Base-by-base conservation (phyloP, 2,888 invertebrate genomes). In the Elgonia sp. region DNA sequence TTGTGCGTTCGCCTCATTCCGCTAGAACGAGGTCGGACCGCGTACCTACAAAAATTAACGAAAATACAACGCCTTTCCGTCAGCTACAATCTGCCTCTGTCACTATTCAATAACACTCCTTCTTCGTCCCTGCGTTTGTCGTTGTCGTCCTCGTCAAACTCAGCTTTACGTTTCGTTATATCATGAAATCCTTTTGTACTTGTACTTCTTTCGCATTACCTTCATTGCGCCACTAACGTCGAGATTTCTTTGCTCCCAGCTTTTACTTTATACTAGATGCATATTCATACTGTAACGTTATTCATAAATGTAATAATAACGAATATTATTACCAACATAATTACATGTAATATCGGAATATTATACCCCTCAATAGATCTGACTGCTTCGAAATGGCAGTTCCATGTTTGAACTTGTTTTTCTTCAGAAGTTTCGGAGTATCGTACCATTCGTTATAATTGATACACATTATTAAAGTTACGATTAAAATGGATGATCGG, bases 11-110 rank as follows among this genome's bases (percentile, higher is more conserved):
- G 21, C 20, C 53, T 29, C 29, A 1, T 29, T 29, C 29, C 12
- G 63, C 16, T 73, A 60, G 77, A 84, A 77, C 72, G 69, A 87
- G 82, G 73, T 77, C 63, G 77, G 77, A 60, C 84, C 57, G 77
- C 67, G 80, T 75, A 53, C 65, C 76, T 37, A 77, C 86, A 86
- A 89, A 84, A 87, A 87, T 65, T 62, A 76, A 80, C 79, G 82
- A 72, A 89, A 89, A 89, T 87, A 89, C 90, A 88, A 87, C 88
- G 90, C 90, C 91, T 91, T 92, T 92, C 89, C 89, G 91, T 90
- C 87, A 89, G 89, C 86, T 86, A 89, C 91, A 90, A 92, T 92
- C 91, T 89, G 90, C 92, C 92, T 92, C 86, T 91, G 92, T 91
- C 93, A 90, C 89, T 89, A 86, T 87, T 91, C 91, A 91, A 92